A percentile compares a stretch with the other conserved stretches of the same genome.
phyloP scores from a whole-genome alignment of 1,140 invertebrate species.

The Bathynomus jamesi region DNA sequence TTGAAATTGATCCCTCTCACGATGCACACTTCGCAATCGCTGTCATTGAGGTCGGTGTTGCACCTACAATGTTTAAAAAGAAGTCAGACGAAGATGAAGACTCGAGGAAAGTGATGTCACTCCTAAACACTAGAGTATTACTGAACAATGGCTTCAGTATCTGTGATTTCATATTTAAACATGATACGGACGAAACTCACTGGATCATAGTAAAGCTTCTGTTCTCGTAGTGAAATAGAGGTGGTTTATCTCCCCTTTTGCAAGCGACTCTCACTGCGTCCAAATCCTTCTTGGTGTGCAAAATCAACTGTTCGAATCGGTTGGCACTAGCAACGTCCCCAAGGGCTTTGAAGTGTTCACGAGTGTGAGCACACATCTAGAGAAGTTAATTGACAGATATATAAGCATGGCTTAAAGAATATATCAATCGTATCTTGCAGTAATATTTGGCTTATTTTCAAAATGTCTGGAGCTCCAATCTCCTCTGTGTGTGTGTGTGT shows the following conservation, averaged over 20 bases:
- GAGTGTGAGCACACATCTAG: constrained; percentile 72
- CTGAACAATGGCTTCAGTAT: no score
- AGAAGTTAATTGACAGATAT: no score
- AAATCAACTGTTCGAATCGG: constrained; percentile 76
- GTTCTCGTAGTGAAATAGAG: constrained; percentile 89
- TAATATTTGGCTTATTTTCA: no score
- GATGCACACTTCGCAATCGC: constrained; percentile 79
- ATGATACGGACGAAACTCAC: constrained; percentile 48
- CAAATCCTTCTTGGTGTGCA: constrained; percentile 77
- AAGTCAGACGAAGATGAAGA: background rate
- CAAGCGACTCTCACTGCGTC: constrained; percentile 69
- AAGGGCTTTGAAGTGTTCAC: constrained; percentile 81
- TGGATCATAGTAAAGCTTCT: constrained; percentile 81
- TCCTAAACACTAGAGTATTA: no score
- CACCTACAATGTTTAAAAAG: constrained; percentile 41
- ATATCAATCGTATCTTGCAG: no score
- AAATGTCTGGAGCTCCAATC: no score
- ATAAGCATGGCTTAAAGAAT: no score
- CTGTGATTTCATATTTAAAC: no score
- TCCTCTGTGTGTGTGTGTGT: no score
- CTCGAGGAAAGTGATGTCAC: no score
- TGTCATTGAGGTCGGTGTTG: constrained; percentile 84
- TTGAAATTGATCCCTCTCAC: constrained; percentile 80
- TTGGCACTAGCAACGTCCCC: constrained; percentile 87
- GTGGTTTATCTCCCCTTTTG: constrained; percentile 53